Percentiles rank a stretch among this genome's conserved stretches.
phyloP scores from a whole-genome alignment of 2,113 vertebrate species.

The Bos indicus region DNA sequence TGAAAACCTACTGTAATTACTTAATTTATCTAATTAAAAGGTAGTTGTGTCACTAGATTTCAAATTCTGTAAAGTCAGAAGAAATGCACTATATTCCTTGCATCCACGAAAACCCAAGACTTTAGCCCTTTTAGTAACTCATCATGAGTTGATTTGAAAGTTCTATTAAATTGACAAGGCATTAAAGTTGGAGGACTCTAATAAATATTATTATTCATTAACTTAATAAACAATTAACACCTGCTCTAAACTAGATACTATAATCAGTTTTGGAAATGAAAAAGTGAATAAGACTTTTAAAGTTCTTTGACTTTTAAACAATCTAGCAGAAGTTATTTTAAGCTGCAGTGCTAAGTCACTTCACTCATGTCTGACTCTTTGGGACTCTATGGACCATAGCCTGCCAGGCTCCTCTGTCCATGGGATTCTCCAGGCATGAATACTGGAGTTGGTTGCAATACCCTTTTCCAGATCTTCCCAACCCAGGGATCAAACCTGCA shows the following conservation, averaged over 20 bases:
- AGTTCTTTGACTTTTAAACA: not conserved
- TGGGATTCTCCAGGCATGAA: not conserved
- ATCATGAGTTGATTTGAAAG: not conserved
- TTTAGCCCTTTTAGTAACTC: not conserved
- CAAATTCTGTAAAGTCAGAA: not conserved
- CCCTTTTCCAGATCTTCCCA: not conserved
- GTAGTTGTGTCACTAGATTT: not conserved
- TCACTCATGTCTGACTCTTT: not conserved
- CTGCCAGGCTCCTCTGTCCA: not conserved
- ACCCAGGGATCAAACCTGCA: not conserved
- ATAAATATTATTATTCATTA: not conserved
- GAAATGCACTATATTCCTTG: not conserved
- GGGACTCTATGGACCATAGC: not conserved
- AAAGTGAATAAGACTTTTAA: not conserved
- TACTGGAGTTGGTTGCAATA: not conserved
- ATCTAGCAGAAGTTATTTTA: not conserved
- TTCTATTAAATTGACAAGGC: not conserved
- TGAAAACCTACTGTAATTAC: not conserved
- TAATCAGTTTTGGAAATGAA: not conserved
- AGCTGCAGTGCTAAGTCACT: not conserved
- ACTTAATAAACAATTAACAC: not conserved
- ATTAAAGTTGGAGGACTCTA: not conserved
- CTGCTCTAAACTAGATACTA: not conserved
- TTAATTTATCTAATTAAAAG: slow-evolving; percentile 42
- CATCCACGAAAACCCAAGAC: not conserved